A percentile compares a stretch with the other conserved stretches of the same genome.
phyloP scores from a whole-genome alignment of 2,888 invertebrate species.

The Andrena praecox region DNA sequence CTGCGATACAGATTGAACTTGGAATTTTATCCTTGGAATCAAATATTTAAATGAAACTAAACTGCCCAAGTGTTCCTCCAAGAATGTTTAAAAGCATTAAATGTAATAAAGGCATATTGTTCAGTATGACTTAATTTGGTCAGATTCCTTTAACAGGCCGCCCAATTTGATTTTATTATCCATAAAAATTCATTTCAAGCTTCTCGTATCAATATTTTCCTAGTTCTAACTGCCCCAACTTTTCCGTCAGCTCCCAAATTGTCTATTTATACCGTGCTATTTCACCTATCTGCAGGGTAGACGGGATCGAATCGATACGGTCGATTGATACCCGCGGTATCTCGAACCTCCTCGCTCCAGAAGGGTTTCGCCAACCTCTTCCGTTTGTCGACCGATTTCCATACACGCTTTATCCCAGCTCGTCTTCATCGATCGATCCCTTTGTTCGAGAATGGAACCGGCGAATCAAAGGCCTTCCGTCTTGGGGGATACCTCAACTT shows the following conservation, averaged over 20 bases:
- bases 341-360: neutral
- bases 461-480: slow-evolving; percentile 25
- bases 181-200: neutral
- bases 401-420: slow-evolving; percentile 35
- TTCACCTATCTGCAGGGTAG: neutral
- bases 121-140: neutral
- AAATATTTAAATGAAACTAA: too few species aligned
- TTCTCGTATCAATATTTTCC: neutral
- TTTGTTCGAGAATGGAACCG: slow-evolving; percentile 41
- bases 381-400: slow-evolving; percentile 22
- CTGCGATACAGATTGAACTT: too few species aligned
- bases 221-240: neutral
- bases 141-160: neutral
- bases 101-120: neutral
- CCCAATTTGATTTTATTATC: neutral
- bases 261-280: slow-evolving; percentile 23
- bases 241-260: slow-evolving; percentile 11
- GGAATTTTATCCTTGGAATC: too few species aligned
- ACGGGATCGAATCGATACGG: slow-evolving; percentile 22
- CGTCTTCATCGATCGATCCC: slow-evolving; percentile 30
- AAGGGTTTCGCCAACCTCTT: neutral
- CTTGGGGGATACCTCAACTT: slow-evolving; percentile 32
- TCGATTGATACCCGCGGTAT: neutral
- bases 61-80: neutral
- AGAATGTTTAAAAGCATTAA: neutral